Evolutionary conservation across 1,140 invertebrate genomes (phyloP).

Genomic region (Drosophila pectinifera): DNA sequence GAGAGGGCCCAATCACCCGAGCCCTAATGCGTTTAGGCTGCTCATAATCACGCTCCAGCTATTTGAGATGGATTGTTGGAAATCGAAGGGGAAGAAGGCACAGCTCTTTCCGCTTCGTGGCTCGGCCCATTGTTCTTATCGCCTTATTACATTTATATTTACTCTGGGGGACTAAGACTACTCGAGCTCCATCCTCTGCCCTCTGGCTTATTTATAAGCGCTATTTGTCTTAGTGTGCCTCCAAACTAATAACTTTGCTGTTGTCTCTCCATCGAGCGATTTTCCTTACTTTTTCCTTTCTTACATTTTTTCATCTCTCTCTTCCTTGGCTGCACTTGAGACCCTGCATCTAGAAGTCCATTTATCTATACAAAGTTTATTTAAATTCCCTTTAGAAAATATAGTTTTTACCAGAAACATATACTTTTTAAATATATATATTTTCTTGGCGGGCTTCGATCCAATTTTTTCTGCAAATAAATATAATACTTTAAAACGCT

Average conservation of each 20-base stretch:
- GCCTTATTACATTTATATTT: conserved; percentile 82
- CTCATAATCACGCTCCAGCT: conserved; percentile 81
- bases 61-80: conserved; percentile 67
- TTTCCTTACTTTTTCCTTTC: conserved; percentile 2
- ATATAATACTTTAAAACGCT: too few species aligned
- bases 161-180: conserved; percentile 41
- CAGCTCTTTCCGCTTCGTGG: too few species aligned
- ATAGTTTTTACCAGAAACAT: too few species aligned
- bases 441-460: too few species aligned
- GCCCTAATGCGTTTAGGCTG: conserved; percentile 77
- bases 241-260: conserved; percentile 71
- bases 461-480: too few species aligned
- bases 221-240: conserved; percentile 74
- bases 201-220: conserved; percentile 78
- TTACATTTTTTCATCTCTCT: conserved; percentile 13
- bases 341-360: conserved; percentile 39
- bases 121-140: conserved; percentile 75
- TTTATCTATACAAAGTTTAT: background rate
- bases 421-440: too few species aligned
- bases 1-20: conserved; percentile 56
- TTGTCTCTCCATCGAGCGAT: conserved; percentile 10
- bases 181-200: conserved; percentile 17
- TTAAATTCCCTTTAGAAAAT: background rate
- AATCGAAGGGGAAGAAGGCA: conserved; percentile 13
- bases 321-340: conserved; percentile 50